phyloP scores from a whole-genome alignment of 2,113 vertebrate species.

The Notarius lentiginosus region DNA sequence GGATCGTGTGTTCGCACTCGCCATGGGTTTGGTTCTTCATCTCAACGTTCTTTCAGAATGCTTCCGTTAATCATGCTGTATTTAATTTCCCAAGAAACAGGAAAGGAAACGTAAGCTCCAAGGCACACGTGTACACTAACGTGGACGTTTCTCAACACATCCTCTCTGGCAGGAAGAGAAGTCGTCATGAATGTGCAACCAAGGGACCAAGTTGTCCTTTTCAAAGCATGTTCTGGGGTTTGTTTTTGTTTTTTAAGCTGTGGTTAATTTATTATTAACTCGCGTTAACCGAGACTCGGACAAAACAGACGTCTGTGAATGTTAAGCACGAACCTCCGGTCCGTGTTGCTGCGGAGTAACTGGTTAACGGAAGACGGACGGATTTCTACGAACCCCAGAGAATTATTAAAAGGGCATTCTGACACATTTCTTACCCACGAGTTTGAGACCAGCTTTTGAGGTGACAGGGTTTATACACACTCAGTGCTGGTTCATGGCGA shows the following conservation, averaged over 20 bases:
- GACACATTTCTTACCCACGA: constrained; percentile 70
- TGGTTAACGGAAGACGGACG: background rate
- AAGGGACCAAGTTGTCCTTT: constrained; percentile 77
- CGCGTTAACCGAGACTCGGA: background rate
- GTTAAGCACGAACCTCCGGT: constrained; percentile 1
- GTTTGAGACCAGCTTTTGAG: constrained; percentile 72
- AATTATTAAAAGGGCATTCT: constrained; percentile 69
- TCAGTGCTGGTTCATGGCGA: constrained; percentile 53
- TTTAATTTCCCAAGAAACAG: background rate
- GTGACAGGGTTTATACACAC: constrained; percentile 73
- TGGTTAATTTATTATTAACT: constrained; percentile 49
- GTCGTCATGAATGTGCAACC: constrained; percentile 64
- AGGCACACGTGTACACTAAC: constrained; percentile 57
- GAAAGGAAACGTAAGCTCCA: background rate
- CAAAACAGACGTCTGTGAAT: constrained; percentile 9
- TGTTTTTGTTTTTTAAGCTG: constrained; percentile 37
- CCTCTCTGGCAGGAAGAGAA: constrained; percentile 63
- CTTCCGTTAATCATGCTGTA: background rate
- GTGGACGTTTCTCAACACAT: constrained; percentile 62
- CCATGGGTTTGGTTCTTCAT: constrained; percentile 21
- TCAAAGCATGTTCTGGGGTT: constrained; percentile 34
- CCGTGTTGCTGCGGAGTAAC: constrained; percentile 25
- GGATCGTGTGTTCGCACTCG: background rate
- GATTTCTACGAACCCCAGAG: constrained; percentile 25
- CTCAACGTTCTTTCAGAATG: background rate